Conservation (phyloP, 2,797 vertebrate species). For the Rhodeus uyekii region DNA sequence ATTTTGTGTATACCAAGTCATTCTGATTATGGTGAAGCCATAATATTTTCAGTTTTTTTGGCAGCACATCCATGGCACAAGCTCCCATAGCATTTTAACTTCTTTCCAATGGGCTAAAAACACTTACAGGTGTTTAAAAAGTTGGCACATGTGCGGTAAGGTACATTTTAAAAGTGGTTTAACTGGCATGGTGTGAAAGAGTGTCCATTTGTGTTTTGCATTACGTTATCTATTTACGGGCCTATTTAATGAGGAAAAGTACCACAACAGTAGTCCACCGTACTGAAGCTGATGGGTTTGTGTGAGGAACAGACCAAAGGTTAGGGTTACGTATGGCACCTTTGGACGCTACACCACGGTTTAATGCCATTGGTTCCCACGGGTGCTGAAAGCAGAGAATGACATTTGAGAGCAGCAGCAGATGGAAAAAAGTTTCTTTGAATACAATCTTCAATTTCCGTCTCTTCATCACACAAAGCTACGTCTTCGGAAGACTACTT, state of each 20-base stretch:
- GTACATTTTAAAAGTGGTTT: slow-evolving; percentile 11
- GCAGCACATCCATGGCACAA: background rate
- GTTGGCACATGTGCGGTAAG: slow-evolving; percentile 48
- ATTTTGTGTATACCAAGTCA: background rate
- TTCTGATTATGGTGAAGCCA: background rate
- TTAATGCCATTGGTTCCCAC: background rate
- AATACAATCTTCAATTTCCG: background rate
- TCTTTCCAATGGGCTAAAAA: background rate
- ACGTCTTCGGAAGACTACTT: background rate
- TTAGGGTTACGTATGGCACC: background rate
- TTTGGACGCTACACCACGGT: background rate
- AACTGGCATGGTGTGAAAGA: background rate
- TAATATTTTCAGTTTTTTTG: background rate
- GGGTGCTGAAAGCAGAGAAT: background rate
- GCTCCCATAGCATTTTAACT: background rate
- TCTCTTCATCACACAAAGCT: background rate
- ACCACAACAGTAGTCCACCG: background rate
- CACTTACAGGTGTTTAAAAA: slow-evolving; percentile 20
- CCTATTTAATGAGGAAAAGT: background rate
- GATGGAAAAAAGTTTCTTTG: background rate
- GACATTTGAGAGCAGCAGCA: background rate
- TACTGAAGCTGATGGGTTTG: background rate
- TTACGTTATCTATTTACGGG: background rate
- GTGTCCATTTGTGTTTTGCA: background rate
- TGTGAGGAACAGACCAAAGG: background rate